Conservation (phyloP, 2,888 invertebrate species). For the Himalopsyche kuldschensis region DNA sequence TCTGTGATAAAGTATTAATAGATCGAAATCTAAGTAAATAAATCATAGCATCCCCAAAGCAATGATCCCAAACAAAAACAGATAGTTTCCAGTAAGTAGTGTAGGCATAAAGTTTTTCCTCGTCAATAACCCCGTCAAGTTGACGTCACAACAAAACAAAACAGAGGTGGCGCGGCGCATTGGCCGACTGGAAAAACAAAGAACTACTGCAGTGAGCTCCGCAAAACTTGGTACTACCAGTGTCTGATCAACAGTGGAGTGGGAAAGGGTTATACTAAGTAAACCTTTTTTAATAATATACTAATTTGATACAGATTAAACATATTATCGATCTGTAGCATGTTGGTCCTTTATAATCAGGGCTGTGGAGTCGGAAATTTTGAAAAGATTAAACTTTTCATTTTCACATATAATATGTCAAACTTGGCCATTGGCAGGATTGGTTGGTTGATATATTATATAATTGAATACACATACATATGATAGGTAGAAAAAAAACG, state of each 20-base stretch:
- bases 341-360: no score
- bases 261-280: not conserved
- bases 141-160: not conserved
- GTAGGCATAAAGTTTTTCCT: not conserved
- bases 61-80: not conserved
- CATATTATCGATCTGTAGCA: no score
- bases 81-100: not conserved
- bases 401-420: no score
- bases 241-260: not conserved
- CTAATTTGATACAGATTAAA: not conserved
- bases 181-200: conserved; percentile 9
- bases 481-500: no score
- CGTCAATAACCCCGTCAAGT: not conserved
- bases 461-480: no score
- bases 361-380: no score
- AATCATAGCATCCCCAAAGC: not conserved
- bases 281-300: not conserved
- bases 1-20: no score
- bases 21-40: no score
- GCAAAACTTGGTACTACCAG: not conserved
- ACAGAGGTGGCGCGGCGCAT: not conserved
- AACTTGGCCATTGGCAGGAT: no score
- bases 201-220: not conserved
- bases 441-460: no score
- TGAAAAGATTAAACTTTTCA: no score